Conservation (phyloP, 2,113 vertebrate species). For the Hippotragus niger region DNA sequence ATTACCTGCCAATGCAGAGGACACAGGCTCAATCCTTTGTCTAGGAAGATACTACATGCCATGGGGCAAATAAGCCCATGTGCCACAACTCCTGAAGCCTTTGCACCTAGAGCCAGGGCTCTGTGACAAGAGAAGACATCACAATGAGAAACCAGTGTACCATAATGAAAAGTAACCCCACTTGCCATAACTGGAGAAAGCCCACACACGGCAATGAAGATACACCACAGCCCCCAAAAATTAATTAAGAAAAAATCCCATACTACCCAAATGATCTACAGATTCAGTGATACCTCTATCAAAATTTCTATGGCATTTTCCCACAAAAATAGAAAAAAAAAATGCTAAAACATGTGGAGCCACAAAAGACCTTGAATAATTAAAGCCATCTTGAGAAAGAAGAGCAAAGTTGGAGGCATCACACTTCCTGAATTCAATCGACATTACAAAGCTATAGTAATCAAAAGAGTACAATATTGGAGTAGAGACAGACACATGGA, state of each 20-base stretch:
- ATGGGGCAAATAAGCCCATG: fast-evolving
- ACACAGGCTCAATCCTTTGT: background rate
- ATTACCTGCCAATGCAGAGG: background rate
- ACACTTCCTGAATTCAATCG: background rate
- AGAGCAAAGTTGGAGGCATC: background rate
- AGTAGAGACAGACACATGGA: background rate
- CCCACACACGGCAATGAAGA: background rate
- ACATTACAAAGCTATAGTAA: background rate
- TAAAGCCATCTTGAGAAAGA: background rate
- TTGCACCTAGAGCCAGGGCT: background rate
- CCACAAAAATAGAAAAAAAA: background rate
- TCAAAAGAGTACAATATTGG: background rate
- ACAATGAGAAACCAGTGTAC: background rate
- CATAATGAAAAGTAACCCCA: background rate
- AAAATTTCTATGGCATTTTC: background rate
- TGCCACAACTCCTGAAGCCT: background rate
- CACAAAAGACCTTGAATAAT: background rate
- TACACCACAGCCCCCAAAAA: background rate
- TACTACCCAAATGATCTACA: background rate
- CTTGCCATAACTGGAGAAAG: background rate
- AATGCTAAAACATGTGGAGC: background rate
- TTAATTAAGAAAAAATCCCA: background rate
- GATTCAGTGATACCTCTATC: background rate
- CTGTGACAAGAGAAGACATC: background rate
- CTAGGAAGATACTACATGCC: background rate